Evolutionary conservation across 2,888 invertebrate species (phyloP).

Genomic region (Callosobruchus maculatus): DNA sequence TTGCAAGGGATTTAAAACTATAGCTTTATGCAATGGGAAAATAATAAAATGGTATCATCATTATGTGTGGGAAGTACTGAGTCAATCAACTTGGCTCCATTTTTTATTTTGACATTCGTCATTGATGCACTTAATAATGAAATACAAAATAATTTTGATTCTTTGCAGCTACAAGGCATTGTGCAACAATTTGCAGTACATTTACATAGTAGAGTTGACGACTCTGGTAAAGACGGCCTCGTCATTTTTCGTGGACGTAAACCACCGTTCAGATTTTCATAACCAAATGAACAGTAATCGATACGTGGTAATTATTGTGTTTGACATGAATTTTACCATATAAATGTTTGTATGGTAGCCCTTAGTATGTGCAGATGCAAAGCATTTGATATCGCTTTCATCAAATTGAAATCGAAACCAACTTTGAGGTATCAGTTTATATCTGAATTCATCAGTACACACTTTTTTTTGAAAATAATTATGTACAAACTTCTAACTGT

Average conservation of each 20-base stretch:
- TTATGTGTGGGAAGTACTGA: too few species aligned
- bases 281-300: background rate
- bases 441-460: slow-evolving; percentile 25
- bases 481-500: slow-evolving; percentile 13
- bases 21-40: too few species aligned
- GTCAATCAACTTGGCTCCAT: too few species aligned
- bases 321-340: slow-evolving; percentile 3
- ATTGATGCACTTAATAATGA: background rate
- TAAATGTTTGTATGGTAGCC: slow-evolving; percentile 4
- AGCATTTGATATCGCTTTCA: slow-evolving; percentile 22
- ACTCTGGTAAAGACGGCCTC: slow-evolving; percentile 4
- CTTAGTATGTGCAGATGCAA: slow-evolving; percentile 12
- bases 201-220: slow-evolving; percentile 3
- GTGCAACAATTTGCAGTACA: too few species aligned
- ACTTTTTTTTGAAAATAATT: slow-evolving; percentile 20
- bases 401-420: slow-evolving; percentile 19
- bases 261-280: too few species aligned
- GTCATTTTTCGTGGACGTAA: slow-evolving; percentile 6
- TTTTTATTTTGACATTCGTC: background rate
- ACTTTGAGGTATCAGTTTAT: slow-evolving; percentile 24
- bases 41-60: too few species aligned
- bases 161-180: too few species aligned
- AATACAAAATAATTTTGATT: too few species aligned
- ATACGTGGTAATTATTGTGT: background rate
- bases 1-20: too few species aligned